phyloP scores from a whole-genome alignment of 2,888 invertebrate species.

The Meliscaeva auricollis region DNA sequence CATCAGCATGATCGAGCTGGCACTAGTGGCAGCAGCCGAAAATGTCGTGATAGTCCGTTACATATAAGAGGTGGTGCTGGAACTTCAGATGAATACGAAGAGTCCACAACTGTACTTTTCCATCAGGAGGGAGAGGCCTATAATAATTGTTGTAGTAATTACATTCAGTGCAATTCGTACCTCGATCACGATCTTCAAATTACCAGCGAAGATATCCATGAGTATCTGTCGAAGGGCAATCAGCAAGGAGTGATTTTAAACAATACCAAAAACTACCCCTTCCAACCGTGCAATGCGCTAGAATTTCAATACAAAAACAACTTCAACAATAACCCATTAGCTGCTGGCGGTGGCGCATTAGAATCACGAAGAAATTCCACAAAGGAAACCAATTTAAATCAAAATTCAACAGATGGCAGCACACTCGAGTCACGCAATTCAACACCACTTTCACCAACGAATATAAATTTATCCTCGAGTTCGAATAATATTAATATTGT shows the following conservation, averaged over 20 bases:
- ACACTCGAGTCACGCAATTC: slow-evolving; percentile 71
- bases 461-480: slow-evolving; percentile 83
- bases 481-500: slow-evolving; percentile 84
- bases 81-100: slow-evolving; percentile 77
- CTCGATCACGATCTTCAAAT: slow-evolving; percentile 83
- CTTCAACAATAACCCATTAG: slow-evolving; percentile 79
- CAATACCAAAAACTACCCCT: slow-evolving; percentile 83
- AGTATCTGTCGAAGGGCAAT: slow-evolving; percentile 83
- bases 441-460: slow-evolving; percentile 81
- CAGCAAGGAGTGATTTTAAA: slow-evolving; percentile 81
- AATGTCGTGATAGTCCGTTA: slow-evolving; percentile 81
- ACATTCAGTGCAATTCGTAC: slow-evolving; percentile 83
- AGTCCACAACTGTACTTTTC: slow-evolving; percentile 83
- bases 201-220: slow-evolving; percentile 84
- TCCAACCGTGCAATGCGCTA: slow-evolving; percentile 83
- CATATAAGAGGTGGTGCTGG: slow-evolving; percentile 79
- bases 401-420: slow-evolving; percentile 78
- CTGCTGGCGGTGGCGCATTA: slow-evolving; percentile 30
- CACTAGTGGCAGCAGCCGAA: slow-evolving; percentile 70
- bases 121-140: slow-evolving; percentile 84
- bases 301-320: slow-evolving; percentile 84
- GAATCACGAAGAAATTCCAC: slow-evolving; percentile 79
- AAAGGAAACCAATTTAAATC: slow-evolving; percentile 84
- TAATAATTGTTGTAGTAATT: slow-evolving; percentile 84
- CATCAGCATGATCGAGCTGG: slow-evolving; percentile 62